Evolutionary conservation across 2,113 vertebrate genomes (phyloP), one percentile per base, ranked within the genome.

Genomic region (Sakesphorus luctuosus): DNA sequence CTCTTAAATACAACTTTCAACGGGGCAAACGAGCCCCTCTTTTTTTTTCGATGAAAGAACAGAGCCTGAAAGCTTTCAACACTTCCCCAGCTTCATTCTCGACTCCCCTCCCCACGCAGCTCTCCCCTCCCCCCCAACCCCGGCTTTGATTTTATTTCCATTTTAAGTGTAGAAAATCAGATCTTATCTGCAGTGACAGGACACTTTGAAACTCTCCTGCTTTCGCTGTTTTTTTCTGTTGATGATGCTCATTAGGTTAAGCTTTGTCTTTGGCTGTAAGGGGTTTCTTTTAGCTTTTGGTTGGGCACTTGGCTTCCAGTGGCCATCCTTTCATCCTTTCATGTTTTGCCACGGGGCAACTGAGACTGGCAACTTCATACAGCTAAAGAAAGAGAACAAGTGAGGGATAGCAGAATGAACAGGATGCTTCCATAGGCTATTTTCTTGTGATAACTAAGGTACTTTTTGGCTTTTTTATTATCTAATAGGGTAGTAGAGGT

Each of bases 11-110:
- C 47, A 74, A 71, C 24, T 67, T 84, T 52, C 1, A 78, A 86
- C 90, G 36, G 18, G 28, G 23, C 43, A 84, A 75, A 67, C 0
- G 2, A 87, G 49, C 35, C 55, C 17, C 23, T 66, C n/a, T 43
- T 85, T 79, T 73, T 67, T 35, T 13, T 77, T 28, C 78, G 49
- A 69, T 84, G 58, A 61, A 78, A 89, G 61, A 96, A 90, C 24
- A 92, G 94, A 93, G 52, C 25, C 61, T 75, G 68, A 89, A 78
- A 93, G 44, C 18, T 93, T 92, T 93, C 88, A 89, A 36, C 35
- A 50, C 78, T 80, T 77, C 25, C 12, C 21, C 13, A 26, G 25
- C 17, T 92, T 65, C 50, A 53, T 68, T 68, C 38, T 43, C 1
- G 12, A 0, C 12, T 11, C 63, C 14, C 25, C 24, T 13, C 21